phyloP scores from a whole-genome alignment of 2,797 vertebrate species.

The Merluccius polli region DNA sequence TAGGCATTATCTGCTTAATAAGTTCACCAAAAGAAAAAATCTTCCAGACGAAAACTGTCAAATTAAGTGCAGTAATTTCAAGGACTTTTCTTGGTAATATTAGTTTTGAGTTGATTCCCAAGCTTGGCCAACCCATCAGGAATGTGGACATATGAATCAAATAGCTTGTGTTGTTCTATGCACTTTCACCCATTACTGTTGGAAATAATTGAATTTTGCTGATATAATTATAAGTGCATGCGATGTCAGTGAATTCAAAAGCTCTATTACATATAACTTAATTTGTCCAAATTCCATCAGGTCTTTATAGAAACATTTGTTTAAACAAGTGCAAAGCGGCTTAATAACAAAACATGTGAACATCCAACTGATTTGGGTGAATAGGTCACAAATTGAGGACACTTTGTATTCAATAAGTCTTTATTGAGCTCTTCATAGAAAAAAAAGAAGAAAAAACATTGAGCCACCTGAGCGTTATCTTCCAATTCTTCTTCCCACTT shows the following conservation, averaged over 20 bases:
- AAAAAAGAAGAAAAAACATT: slow-evolving; percentile 53
- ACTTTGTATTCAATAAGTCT: slow-evolving; percentile 36
- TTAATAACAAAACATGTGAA: no score
- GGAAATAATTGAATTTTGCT: no score
- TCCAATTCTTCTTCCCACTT: slow-evolving; percentile 62
- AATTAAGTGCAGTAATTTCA: no score
- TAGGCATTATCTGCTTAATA: not conserved
- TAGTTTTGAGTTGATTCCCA: no score
- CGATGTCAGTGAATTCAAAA: not conserved
- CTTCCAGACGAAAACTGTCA: no score
- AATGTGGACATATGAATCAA: not conserved
- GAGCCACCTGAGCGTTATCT: slow-evolving; percentile 77
- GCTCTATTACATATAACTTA: not conserved
- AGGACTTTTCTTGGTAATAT: no score
- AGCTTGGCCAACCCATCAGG: no score
- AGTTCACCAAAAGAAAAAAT: not conserved
- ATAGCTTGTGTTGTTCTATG: not conserved
- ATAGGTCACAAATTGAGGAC: slow-evolving; percentile 4
- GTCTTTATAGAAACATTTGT: not conserved
- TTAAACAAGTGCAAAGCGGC: not conserved
- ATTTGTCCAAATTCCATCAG: not conserved
- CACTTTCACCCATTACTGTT: not conserved
- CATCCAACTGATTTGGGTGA: not conserved
- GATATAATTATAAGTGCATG: no score
- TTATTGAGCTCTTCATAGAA: slow-evolving; percentile 45